These are phyloP conservation scores for Coturnix japonica DNA, from an alignment of 2,113 vertebrate species.

Conservation along the genomic window DNA sequence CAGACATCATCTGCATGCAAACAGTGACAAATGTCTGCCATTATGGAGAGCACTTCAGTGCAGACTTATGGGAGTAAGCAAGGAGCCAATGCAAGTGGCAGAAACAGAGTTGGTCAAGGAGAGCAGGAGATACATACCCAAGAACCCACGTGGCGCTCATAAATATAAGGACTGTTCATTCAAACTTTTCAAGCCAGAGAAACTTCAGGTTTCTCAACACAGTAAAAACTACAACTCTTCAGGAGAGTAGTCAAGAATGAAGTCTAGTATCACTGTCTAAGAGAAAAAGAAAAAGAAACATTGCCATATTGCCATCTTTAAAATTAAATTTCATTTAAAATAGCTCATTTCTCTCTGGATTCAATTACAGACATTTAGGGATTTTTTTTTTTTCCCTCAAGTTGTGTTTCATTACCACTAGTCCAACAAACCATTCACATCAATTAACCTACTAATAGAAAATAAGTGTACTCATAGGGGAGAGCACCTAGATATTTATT, in stretches of 20 bases:
- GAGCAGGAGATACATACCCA: background rate
- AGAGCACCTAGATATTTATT: background rate
- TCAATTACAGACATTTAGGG: background rate
- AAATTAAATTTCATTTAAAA: background rate
- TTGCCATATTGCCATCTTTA: background rate
- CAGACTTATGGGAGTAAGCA: fast-evolving
- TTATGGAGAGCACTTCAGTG: background rate
- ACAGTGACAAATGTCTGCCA: background rate
- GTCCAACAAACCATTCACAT: background rate
- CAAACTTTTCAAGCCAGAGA: background rate
- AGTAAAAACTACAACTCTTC: background rate
- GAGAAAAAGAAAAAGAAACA: too few species aligned
- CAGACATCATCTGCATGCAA: background rate
- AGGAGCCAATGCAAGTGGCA: background rate
- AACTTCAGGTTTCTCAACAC: background rate
- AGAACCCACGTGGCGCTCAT: fast-evolving
- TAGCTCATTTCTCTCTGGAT: background rate
- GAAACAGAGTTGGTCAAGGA: background rate
- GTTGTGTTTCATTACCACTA: background rate
- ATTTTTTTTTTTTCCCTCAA: background rate
- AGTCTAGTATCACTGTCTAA: background rate
- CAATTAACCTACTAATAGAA: background rate
- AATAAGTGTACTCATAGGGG: background rate
- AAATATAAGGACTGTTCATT: background rate
- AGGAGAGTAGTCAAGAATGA: background rate